Evolutionary conservation across 2,797 vertebrate genomes (phyloP).

Genomic region (Eospalax fontanierii): DNA sequence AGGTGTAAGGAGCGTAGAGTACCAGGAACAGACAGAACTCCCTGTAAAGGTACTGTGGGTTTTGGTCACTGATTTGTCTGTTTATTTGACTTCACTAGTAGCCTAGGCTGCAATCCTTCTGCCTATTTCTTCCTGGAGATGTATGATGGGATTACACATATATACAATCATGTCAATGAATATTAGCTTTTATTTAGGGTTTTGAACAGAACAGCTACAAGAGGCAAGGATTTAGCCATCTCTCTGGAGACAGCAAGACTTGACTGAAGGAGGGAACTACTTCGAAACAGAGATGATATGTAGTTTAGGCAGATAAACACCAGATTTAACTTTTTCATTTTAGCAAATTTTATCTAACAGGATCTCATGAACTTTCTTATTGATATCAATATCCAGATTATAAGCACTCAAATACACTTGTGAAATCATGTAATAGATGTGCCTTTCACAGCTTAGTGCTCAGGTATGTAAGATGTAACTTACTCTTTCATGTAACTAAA

Average conservation of each 20-base stretch:
- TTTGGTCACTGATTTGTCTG: neutral
- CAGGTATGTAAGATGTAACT: neutral
- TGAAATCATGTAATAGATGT: neutral
- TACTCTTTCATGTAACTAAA: constrained; percentile 34
- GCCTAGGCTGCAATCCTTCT: neutral
- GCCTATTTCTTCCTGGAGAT: neutral
- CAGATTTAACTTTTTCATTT: neutral
- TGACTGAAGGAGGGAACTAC: neutral
- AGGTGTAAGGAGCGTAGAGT: neutral
- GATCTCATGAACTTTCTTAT: neutral
- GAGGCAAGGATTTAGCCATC: neutral
- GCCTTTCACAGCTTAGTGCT: neutral
- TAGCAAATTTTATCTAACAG: neutral
- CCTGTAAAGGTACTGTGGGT: neutral
- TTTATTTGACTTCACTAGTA: too few relatives aligned
- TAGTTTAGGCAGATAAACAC: neutral
- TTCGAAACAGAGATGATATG: neutral
- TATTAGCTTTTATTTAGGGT: neutral
- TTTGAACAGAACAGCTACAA: neutral
- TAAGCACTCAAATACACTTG: neutral
- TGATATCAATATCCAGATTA: neutral
- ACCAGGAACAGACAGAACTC: neutral
- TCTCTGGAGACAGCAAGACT: neutral
- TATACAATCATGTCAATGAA: neutral
- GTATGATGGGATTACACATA: neutral